phyloP scores from a whole-genome alignment of 2,797 vertebrate species.

The Melanotaenia parkinsoni region DNA sequence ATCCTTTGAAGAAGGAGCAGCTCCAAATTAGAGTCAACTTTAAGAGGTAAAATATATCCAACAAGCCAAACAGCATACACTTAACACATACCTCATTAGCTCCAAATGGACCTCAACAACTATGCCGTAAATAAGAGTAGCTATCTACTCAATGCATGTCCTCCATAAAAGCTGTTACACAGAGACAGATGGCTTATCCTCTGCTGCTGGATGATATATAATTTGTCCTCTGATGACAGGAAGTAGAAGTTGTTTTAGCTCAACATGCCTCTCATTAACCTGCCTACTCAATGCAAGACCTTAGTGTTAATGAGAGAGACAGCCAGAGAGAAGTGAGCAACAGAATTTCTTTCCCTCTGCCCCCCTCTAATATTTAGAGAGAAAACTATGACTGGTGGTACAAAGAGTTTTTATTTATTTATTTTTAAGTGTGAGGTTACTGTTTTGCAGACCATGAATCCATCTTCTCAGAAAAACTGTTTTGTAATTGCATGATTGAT shows the following conservation, averaged over 20 bases:
- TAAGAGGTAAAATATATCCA: constrained; percentile 48
- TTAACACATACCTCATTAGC: constrained; percentile 38
- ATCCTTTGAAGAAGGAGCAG: constrained; percentile 53
- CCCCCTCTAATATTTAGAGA: constrained; percentile 14
- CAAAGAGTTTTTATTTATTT: background rate
- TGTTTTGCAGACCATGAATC: background rate
- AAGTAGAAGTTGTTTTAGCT: constrained; percentile 64
- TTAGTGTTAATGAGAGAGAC: constrained; percentile 65
- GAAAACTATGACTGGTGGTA: background rate
- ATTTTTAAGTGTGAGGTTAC: constrained; percentile 2
- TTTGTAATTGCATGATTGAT: background rate
- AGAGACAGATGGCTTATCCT: constrained; percentile 27
- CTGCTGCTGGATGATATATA: constrained; percentile 52
- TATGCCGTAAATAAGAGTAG: constrained; percentile 26
- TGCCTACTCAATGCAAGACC: constrained; percentile 73
- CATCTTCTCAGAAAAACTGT: background rate
- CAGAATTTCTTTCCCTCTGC: constrained; percentile 14
- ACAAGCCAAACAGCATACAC: constrained; percentile 44
- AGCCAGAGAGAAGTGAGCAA: constrained; percentile 33
- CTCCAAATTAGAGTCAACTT: constrained; percentile 58
- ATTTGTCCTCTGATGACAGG: constrained; percentile 68
- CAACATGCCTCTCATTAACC: constrained; percentile 73
- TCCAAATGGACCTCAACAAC: constrained; percentile 8
- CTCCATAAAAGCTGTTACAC: constrained; percentile 12
- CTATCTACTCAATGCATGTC: constrained; percentile 2